Evolutionary conservation across 2,113 vertebrate genomes (phyloP), one percentile per base, ranked within the genome.

Genomic region (Lycaon pictus): DNA sequence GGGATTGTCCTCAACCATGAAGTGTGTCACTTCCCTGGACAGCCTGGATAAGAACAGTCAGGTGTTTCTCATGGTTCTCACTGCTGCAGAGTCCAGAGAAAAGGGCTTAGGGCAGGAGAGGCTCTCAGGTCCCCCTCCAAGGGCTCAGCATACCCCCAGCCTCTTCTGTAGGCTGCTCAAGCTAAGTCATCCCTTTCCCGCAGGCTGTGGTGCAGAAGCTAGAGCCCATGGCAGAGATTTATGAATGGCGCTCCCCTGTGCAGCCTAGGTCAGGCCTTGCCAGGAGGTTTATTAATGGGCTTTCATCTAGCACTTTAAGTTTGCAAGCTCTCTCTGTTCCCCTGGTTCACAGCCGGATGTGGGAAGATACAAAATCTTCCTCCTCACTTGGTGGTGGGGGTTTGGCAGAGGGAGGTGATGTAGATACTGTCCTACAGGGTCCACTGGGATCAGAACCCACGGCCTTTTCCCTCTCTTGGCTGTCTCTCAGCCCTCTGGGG

Each of bases 201-300:
- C 16, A 9, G 96, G 20, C 56, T 56, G 10, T 3, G 11, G 58
- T 11, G 29, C 13, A 48, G 67, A 22, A 20, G 90, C 80, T 53
- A 48, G 69, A 23, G 35, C 0, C 19, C 19, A 0, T 0, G 4
- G 22, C 82, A 8, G 72, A 96, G 91, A 93, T 90, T 96, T 94
- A 87, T 92, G 92, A 87, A 67, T 20, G n/a, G 80, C 0, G 0
- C 4, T 17, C 62, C 90, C 51, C 83, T n/a, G 35, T 0, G 0
- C 7, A 25, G 92, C 77, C 48, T 1, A 35, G 89, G 80, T 43
- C 11, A 56, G 23, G 55, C 71, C 13, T 19, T 93, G 96, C 95
- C 88, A 97, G 69, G 76, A 94, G 93, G 15, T 19, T 95, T 93
- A 91, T 96, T 97, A 96, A 96, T 93, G 97, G 71, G 80, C 93